A percentile compares a stretch with the other conserved stretches of the same genome.
phyloP scores from a whole-genome alignment of 2,797 vertebrate genomes.

The Neopelma chrysocephalum region DNA sequence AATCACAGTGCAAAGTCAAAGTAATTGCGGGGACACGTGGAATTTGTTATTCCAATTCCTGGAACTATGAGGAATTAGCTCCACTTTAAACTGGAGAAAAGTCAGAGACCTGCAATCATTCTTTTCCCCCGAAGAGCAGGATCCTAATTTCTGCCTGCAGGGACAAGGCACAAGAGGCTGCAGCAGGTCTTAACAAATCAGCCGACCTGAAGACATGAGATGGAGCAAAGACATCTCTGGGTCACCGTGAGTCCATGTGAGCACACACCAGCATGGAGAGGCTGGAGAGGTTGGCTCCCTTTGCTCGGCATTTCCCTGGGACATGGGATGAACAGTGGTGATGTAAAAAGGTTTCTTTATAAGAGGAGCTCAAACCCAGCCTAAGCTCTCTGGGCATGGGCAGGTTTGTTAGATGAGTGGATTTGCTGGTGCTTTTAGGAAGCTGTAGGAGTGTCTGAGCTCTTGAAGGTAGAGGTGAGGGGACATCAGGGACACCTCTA shows the following conservation, averaged over 20 bases:
- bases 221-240: not conserved
- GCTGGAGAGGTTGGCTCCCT: not conserved
- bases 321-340: fast-evolving
- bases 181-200: not conserved
- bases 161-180: fast-evolving
- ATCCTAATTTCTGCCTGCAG: not conserved
- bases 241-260: fast-evolving
- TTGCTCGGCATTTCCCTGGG: not conserved
- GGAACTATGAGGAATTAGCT: slow-evolving; percentile 19
- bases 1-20: slow-evolving; percentile 35
- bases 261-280: not conserved
- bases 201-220: not conserved
- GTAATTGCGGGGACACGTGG: not conserved
- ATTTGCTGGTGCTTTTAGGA: not conserved
- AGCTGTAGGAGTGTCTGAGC: not conserved
- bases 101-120: not conserved
- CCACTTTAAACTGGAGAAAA: not conserved
- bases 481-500: not conserved
- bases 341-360: not conserved
- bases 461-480: not conserved
- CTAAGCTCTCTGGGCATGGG: not conserved
- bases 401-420: not conserved
- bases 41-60: slow-evolving; percentile 35
- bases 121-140: not conserved
- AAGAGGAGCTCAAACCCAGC: not conserved